These are phyloP conservation scores for Drosophila nigromelanica DNA, from an alignment of 1,140 invertebrate species.

Conservation along the genomic window DNA sequence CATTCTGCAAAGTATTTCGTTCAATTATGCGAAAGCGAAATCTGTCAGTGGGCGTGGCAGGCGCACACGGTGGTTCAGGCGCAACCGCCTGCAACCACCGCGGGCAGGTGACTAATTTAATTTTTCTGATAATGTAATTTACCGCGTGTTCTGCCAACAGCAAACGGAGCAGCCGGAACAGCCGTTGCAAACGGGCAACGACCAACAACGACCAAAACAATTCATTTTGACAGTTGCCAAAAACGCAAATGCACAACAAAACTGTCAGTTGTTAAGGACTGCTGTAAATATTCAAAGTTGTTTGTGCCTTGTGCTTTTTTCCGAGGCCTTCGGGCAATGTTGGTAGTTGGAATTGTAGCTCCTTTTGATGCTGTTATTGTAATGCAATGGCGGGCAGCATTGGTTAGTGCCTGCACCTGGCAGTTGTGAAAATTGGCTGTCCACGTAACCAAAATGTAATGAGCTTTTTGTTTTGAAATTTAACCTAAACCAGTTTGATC, in stretches of 20 bases:
- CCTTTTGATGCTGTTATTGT: conserved; percentile 21
- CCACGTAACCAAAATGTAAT: conserved; percentile 46
- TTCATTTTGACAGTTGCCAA: conserved; percentile 39
- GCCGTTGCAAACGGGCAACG: too few relatives aligned
- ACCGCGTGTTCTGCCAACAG: conserved; percentile 10
- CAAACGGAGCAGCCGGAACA: neutral
- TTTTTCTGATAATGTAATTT: conserved; percentile 66
- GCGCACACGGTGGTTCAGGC: neutral
- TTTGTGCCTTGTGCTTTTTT: conserved; percentile 14
- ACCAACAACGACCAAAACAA: conserved; percentile 8
- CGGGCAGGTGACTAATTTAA: conserved; percentile 47
- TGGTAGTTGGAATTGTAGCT: conserved; percentile 17
- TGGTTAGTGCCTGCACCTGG: conserved; percentile 48
- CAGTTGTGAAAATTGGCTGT: conserved; percentile 64
- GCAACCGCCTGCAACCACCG: conserved; percentile 5
- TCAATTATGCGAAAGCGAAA: conserved; percentile 34
- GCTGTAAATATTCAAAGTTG: conserved; percentile 37
- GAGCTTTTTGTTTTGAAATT: conserved; percentile 50
- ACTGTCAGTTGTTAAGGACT: conserved; percentile 50
- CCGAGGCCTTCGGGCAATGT: conserved; percentile 36
- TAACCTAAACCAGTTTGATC: conserved; percentile 21
- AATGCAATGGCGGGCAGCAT: conserved; percentile 12
- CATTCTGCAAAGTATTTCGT: conserved; percentile 4
- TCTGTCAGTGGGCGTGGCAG: conserved; percentile 36
- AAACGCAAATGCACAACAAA: conserved; percentile 36